phyloP scores from a whole-genome alignment of 1,140 invertebrate genomes.

The Drosophila bocki region DNA sequence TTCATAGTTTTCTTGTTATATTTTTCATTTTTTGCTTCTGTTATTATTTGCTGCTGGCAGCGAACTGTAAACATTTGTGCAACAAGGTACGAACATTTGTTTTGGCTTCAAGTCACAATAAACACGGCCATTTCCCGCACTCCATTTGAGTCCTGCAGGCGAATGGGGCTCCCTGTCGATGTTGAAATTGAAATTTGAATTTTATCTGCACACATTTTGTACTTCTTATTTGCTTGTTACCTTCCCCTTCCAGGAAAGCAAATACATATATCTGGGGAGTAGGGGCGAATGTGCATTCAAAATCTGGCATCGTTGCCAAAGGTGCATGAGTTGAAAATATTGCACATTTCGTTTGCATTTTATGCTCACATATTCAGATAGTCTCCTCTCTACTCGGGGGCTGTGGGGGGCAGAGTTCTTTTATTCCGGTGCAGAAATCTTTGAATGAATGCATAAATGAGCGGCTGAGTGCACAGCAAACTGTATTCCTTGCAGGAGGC shows the following conservation, averaged over 20 bases:
- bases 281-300: slow-evolving; percentile 23
- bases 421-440: slow-evolving; percentile 20
- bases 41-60: slow-evolving; percentile 48
- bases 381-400: background rate
- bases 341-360: slow-evolving; percentile 71
- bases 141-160: slow-evolving; percentile 3
- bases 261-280: background rate
- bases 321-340: slow-evolving; percentile 67
- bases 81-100: slow-evolving; percentile 81
- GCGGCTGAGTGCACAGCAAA: slow-evolving; percentile 55
- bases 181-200: slow-evolving; percentile 80
- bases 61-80: slow-evolving; percentile 76
- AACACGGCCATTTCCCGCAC: slow-evolving; percentile 54
- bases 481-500: slow-evolving; percentile 23
- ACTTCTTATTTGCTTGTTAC: slow-evolving; percentile 70
- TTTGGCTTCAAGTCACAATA: slow-evolving; percentile 76
- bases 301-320: slow-evolving; percentile 61
- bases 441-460: slow-evolving; percentile 65
- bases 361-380: slow-evolving; percentile 52
- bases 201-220: slow-evolving; percentile 75
- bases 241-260: slow-evolving; percentile 12
- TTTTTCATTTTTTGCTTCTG: slow-evolving; percentile 11
- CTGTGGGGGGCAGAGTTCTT: background rate
- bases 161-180: slow-evolving; percentile 43
- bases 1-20: slow-evolving; percentile 32